These are phyloP conservation scores for Sus cebifrons DNA, from an alignment of 2,797 vertebrate species.

Conservation along the genomic window DNA sequence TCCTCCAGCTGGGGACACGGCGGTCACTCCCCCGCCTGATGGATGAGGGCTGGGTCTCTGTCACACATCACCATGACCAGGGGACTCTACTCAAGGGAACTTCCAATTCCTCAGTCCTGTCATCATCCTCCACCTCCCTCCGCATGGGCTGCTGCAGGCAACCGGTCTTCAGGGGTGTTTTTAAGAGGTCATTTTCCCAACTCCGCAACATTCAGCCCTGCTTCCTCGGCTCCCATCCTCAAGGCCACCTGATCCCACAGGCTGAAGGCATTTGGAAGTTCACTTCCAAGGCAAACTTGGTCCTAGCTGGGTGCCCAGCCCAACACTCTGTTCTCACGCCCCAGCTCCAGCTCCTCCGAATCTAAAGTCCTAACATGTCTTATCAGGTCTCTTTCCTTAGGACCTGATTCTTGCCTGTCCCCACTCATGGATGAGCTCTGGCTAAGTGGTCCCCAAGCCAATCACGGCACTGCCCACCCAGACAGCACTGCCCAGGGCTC, in stretches of 20 bases:
- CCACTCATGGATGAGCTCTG: background rate
- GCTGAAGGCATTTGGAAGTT: background rate
- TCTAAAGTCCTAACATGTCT: background rate
- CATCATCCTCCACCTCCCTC: background rate
- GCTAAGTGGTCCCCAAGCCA: background rate
- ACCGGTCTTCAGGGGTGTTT: background rate
- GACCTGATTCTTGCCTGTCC: background rate
- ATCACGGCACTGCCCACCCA: background rate
- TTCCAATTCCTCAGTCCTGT: background rate
- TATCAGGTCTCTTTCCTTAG: background rate
- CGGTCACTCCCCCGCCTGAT: background rate
- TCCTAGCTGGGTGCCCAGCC: background rate
- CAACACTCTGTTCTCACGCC: background rate
- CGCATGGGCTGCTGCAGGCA: background rate
- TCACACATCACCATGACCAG: background rate
- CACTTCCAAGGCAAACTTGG: background rate
- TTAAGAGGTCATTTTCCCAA: background rate
- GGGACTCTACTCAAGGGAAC: background rate
- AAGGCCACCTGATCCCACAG: background rate
- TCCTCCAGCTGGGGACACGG: conserved; percentile 28
- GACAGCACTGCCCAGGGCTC: background rate
- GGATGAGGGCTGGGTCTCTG: background rate
- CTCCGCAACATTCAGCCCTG: rapidly evolving
- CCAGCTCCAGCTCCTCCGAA: background rate
- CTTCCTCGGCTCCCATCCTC: background rate